Evolutionary conservation across 2,888 invertebrate genomes (phyloP), one percentile per base, ranked within the genome.

Genomic region (Megamerina dolium): DNA sequence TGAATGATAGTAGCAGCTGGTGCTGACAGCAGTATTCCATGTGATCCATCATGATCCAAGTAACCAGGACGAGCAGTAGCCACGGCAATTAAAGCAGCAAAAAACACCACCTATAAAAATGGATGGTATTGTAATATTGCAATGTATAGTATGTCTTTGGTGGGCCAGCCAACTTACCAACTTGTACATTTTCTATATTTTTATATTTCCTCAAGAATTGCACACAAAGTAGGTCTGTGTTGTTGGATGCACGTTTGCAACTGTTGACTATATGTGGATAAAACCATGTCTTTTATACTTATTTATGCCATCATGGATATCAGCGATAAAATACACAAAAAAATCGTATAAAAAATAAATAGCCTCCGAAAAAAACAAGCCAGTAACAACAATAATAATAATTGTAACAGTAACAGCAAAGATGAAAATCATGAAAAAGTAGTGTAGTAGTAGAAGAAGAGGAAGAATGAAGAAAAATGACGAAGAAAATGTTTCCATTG

Each of bases 11-110:
- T 50, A 21, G 57, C 59, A 23, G 57, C 60, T 21, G 60, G 65
- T 43, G 56, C 57, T 14, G 57, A 51, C 34, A 56, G 56, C 14
- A 57, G 27, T 37, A 43, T 6, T 2, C 34, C 18, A 53, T 26
- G 38, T 54, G 50, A 8, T 41, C 48, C 44, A 43, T 53, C 36
- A 8, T 50, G 55, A 20, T 50, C 52, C 37, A 55, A 45, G 31
- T 60, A 60, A 45, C 68, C 58, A 44, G 68, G 71, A 53, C 54
- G 68, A 52, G 58, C 73, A 41, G 54, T 70, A 45, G 56, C 68
- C 54, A 62, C 66, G 53, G 52, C 65, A 31, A 66, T 44, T 43
- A 67, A 43, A 55, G 58, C 60, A 55, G 60, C n/a, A n/a, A n/a
- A 60, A 55, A 67, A 63, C 58, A 65, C 64, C 52, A 58, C 54